phyloP scores from a whole-genome alignment of 2,113 vertebrate genomes.

The Nothoprocta perdicaria region DNA sequence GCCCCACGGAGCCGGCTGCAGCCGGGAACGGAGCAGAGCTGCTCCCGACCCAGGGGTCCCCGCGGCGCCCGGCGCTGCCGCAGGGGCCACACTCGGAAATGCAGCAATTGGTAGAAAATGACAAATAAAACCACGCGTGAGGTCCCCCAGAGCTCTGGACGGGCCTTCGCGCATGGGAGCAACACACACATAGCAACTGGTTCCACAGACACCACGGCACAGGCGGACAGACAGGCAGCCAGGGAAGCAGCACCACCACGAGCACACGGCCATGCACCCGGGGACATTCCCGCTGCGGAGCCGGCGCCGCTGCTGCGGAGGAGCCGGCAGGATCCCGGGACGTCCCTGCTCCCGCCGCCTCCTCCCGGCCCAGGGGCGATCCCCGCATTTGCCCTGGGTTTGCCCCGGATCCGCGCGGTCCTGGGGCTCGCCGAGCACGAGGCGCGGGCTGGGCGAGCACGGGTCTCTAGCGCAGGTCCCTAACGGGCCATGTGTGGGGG shows the following conservation, averaged over 20 bases:
- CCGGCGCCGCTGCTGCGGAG: too few relatives aligned
- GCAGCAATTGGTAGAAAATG: background rate
- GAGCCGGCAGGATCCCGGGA: too few relatives aligned
- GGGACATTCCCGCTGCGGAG: background rate
- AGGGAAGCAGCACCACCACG: conserved; percentile 7
- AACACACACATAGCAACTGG: background rate
- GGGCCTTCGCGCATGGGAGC: background rate
- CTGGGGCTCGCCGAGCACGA: background rate
- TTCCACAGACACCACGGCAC: background rate
- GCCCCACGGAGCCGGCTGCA: too few relatives aligned
- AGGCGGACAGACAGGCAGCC: background rate
- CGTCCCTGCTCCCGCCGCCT: too few relatives aligned
- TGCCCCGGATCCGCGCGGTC: too few relatives aligned
- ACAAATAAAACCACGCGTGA: background rate
- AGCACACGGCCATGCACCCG: conserved; percentile 46
- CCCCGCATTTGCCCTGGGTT: too few relatives aligned
- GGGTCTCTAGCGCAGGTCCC: background rate
- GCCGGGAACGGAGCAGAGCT: too few relatives aligned
- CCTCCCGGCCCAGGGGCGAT: too few relatives aligned
- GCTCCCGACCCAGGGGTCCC: too few relatives aligned
- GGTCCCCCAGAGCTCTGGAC: background rate
- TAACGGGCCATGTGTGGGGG: background rate
- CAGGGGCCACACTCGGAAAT: background rate
- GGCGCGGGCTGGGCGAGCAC: background rate
- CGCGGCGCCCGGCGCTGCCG: too few relatives aligned